Conservation (phyloP, 2,888 invertebrate species). For the Teleiodes luculella region DNA sequence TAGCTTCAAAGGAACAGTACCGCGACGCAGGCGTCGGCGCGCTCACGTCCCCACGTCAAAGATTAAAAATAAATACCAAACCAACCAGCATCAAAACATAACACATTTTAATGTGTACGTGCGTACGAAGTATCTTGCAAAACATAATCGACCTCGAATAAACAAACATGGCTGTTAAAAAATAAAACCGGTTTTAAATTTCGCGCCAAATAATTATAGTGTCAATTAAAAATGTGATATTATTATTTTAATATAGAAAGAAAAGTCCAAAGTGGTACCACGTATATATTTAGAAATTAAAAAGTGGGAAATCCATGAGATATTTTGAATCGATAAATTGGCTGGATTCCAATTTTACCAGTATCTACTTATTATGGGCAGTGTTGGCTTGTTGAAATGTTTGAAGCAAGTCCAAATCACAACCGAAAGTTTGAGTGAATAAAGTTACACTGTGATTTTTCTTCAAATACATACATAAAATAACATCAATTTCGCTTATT, state of each 20-base stretch:
- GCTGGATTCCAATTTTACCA: neutral
- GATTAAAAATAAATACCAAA: neutral
- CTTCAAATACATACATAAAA: too few relatives aligned
- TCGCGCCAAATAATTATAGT: neutral
- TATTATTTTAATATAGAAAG: too few relatives aligned
- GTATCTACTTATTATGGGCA: neutral
- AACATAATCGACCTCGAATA: neutral
- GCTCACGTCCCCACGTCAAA: slow-evolving; percentile 24
- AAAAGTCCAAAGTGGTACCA: neutral
- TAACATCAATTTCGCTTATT: too few relatives aligned
- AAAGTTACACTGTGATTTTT: neutral
- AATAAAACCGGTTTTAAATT: neutral
- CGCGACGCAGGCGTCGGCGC: slow-evolving; percentile 26
- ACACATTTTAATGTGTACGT: neutral
- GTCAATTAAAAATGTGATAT: neutral
- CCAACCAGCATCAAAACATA: neutral
- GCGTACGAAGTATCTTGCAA: neutral
- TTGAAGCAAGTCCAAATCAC: too few relatives aligned
- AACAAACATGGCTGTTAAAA: neutral
- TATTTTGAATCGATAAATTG: neutral
- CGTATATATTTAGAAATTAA: neutral
- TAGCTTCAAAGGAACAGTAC: slow-evolving; percentile 25
- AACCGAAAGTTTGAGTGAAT: neutral
- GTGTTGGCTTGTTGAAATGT: too few relatives aligned
- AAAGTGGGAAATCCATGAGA: neutral